Percentiles rank a stretch among this genome's conserved stretches.
Conservation (phyloP, 2,888 invertebrate species). For the Macrophya annulata region DNA sequence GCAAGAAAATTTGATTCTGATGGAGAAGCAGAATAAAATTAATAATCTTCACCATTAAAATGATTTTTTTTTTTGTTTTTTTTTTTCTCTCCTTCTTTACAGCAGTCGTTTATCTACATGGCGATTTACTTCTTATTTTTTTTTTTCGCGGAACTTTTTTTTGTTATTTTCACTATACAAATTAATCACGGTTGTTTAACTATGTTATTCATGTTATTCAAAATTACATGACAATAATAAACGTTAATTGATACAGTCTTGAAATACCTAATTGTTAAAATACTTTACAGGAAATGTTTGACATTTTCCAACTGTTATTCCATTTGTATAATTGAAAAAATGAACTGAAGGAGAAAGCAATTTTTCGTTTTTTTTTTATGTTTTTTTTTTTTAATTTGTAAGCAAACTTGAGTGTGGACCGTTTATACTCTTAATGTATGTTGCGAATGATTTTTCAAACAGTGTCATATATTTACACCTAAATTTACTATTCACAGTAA, state of each 20-base stretch:
- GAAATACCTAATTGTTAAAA: neutral
- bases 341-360: neutral
- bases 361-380: neutral
- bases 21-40: neutral
- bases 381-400: neutral
- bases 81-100: neutral
- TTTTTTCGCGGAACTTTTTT: neutral
- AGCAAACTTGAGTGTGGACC: conserved; percentile 35
- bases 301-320: neutral
- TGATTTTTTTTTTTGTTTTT: neutral
- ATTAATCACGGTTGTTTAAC: neutral
- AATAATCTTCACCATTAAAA: conserved; percentile 14
- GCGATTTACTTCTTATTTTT: neutral
- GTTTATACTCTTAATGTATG: conserved; percentile 32
- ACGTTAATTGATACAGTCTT: neutral
- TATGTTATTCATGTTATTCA: neutral
- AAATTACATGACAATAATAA: neutral
- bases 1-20: conserved; percentile 19
- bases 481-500: conserved; percentile 69
- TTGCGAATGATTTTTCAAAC: conserved; percentile 59
- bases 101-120: conserved; percentile 34
- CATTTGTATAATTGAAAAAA: neutral
- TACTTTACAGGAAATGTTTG: neutral
- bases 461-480: conserved; percentile 66
- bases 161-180: conserved; percentile 14